Percentiles rank a stretch among this genome's conserved stretches.
Conservation (phyloP, 2,113 vertebrate species). For the Trinectes maculatus region DNA sequence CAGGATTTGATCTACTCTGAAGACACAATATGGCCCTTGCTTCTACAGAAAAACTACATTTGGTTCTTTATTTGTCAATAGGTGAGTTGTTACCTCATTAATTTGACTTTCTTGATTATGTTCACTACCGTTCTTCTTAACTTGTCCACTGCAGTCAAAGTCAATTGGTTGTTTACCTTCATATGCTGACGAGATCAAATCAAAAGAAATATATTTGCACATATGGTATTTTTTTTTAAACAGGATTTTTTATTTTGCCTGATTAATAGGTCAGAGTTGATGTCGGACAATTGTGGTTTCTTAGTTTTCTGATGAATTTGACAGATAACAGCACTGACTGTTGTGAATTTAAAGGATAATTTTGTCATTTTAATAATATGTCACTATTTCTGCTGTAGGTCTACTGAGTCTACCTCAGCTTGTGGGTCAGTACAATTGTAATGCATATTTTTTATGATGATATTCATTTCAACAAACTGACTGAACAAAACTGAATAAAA, state of each 20-base stretch:
- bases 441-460: neutral
- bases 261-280: neutral
- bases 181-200: too few relatives aligned
- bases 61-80: conserved; percentile 36
- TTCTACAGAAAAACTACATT: conserved; percentile 25
- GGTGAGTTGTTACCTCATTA: conserved; percentile 49
- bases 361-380: too few relatives aligned
- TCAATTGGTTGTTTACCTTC: neutral
- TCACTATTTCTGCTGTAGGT: conserved; percentile 58
- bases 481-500: neutral
- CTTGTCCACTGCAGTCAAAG: neutral
- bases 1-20: conserved; percentile 29
- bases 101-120: too few relatives aligned
- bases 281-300: neutral
- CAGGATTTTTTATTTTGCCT: neutral
- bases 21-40: conserved; percentile 46
- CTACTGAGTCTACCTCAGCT: conserved; percentile 45
- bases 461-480: neutral
- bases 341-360: too few relatives aligned
- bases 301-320: too few relatives aligned
- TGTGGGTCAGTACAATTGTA: conserved; percentile 56
- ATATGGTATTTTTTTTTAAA: neutral
- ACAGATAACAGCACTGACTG: too few relatives aligned
- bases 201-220: neutral
- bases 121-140: neutral